phyloP scores from a whole-genome alignment of 2,113 vertebrate species.

The Cyphomyrus plagiostoma region DNA sequence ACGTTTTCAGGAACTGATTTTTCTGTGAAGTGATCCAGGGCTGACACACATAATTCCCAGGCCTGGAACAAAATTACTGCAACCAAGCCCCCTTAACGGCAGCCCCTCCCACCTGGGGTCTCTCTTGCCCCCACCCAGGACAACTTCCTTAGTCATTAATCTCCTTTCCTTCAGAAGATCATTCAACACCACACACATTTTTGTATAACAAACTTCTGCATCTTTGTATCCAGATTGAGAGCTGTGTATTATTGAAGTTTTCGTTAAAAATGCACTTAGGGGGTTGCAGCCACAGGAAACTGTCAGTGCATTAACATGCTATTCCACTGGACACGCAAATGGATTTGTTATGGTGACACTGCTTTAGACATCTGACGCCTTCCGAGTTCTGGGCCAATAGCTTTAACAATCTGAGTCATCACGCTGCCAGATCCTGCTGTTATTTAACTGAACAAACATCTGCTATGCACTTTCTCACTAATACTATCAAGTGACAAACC shows the following conservation, averaged over 20 bases:
- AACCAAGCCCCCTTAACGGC: background rate
- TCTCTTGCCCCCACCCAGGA: background rate
- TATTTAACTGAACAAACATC: background rate
- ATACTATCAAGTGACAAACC: constrained; percentile 3
- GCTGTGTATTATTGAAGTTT: background rate
- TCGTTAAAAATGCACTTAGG: background rate
- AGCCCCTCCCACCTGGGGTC: background rate
- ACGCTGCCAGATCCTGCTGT: background rate
- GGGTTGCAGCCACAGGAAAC: background rate
- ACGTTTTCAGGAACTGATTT: background rate
- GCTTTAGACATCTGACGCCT: background rate
- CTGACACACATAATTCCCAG: background rate
- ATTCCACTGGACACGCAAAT: background rate
- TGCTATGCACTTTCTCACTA: background rate
- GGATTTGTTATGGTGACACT: constrained; percentile 5
- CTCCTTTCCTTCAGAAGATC: background rate
- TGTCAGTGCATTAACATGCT: background rate
- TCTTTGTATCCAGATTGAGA: background rate
- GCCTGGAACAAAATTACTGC: background rate
- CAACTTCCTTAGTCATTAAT: background rate
- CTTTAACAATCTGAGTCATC: background rate
- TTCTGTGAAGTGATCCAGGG: background rate
- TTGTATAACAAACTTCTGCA: background rate
- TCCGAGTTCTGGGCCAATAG: background rate
- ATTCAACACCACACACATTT: background rate